Conservation (phyloP, 2,888 invertebrate species). For the Seira ritae region DNA sequence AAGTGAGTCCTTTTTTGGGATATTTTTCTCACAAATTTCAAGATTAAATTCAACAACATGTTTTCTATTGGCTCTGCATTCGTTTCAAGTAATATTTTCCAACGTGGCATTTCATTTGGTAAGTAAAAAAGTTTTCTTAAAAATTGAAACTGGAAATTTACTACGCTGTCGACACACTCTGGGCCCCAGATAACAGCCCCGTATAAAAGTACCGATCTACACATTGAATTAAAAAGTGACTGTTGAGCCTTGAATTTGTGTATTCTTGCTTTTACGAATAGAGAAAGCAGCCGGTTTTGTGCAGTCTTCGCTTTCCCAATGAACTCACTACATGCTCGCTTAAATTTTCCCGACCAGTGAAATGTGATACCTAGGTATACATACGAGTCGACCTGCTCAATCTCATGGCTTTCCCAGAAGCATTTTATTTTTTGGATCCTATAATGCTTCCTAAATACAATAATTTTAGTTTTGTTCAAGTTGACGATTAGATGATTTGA, state of each 20-base stretch:
- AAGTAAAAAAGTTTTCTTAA: conserved; percentile 20
- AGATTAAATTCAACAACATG: background rate
- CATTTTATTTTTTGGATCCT: background rate
- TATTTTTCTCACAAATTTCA: background rate
- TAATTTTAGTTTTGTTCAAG: background rate
- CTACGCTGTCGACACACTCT: background rate
- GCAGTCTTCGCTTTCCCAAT: background rate
- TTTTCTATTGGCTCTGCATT: conserved; percentile 1
- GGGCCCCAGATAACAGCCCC: background rate
- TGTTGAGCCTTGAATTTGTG: background rate
- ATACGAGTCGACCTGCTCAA: conserved; percentile 17
- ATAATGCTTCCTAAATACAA: background rate
- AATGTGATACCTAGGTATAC: conserved; percentile 20
- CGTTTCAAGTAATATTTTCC: conserved; percentile 7
- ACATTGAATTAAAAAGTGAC: conserved; percentile 24
- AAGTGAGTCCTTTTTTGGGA: no score
- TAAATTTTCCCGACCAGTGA: background rate
- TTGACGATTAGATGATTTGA: background rate
- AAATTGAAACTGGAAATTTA: background rate
- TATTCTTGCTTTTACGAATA: conserved; percentile 11
- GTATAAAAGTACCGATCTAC: conserved; percentile 16
- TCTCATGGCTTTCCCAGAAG: background rate
- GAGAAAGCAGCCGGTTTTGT: background rate
- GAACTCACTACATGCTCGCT: background rate
- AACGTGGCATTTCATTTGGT: background rate